Evolutionary conservation across 2,888 invertebrate species (phyloP), one percentile per base, ranked within the genome.

Genomic region (Dendrolimus houi): DNA sequence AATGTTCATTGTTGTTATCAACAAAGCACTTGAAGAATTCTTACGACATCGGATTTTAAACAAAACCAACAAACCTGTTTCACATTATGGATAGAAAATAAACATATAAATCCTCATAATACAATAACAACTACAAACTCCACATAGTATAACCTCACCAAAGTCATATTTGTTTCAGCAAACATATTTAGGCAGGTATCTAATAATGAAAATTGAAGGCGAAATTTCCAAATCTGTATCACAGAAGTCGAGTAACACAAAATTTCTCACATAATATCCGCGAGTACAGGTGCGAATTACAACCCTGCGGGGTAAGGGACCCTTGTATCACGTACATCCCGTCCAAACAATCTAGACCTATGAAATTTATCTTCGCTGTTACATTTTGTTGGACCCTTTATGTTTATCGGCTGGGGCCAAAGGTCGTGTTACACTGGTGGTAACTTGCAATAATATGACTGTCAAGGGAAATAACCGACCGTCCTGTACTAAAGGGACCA

Each of bases 231-330:
- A 64, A 62, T 64, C 60, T 59, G 62, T 64, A 64, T 69, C 68
- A 68, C 67, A 58, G 60, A 63, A 74, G 73, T 75, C 75, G 72
- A 80, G 77, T 79, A 75, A 75, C 76, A 77, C 77, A 75, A 79
- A 85, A 82, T 82, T 82, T 84, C 80, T 81, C 83, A 83, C 82
- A 83, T 82, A 84, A 85, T 85, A 85, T 81, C 79, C 69, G 75
- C 65, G 81, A 78, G 74, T 85, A 84, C 86, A 87, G 86, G 85
- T 87, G 87, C 85, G 85, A 85, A 83, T 85, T 85, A 86, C 81
- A 73, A 73, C 77, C 78, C 78, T 77, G 74, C 68, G 77, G 84
- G 79, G 77, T 71, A 74, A 71, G 75, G 75, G 77, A 75, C 81
- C 80, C 79, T 79, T 76, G 75, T 81, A 81, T 81, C 78, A 74